Percentiles rank a stretch among this genome's conserved stretches.
These are phyloP conservation scores for Apodemus agrarius DNA, from an alignment of 2,797 vertebrate genomes.

Conservation along the genomic window DNA sequence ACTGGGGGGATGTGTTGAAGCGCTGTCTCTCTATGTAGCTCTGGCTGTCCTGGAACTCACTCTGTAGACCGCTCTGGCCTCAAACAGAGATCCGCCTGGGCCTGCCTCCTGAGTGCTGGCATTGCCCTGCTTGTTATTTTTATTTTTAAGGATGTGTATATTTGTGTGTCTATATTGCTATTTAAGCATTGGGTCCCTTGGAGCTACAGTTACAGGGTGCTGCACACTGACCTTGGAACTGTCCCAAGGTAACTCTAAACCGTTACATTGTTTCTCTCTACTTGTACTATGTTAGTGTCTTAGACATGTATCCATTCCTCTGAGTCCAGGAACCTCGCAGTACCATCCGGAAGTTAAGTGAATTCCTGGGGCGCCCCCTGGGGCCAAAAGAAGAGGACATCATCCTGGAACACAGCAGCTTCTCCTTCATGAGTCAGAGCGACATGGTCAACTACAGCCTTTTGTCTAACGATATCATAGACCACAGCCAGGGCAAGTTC, in stretches of 20 bases:
- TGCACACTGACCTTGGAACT: neutral
- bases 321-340: constrained; percentile 86
- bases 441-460: constrained; percentile 91
- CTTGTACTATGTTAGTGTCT: neutral
- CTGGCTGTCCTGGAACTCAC: neutral
- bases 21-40: neutral
- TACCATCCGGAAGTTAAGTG: constrained; percentile 85
- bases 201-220: neutral
- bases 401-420: constrained; percentile 88
- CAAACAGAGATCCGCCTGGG: neutral
- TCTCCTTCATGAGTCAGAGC: constrained; percentile 91
- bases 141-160: neutral
- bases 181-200: neutral
- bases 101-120: neutral
- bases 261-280: neutral
- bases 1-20: neutral
- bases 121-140: neutral
- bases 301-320: neutral
- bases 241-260: neutral
- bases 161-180: neutral
- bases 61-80: neutral
- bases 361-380: constrained; percentile 88
- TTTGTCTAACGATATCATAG: constrained; percentile 88
- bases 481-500: constrained; percentile 91
- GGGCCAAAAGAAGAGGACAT: constrained; percentile 84